Evolutionary conservation across 2,888 invertebrate genomes (phyloP).

Genomic region (Dorcus hopei): DNA sequence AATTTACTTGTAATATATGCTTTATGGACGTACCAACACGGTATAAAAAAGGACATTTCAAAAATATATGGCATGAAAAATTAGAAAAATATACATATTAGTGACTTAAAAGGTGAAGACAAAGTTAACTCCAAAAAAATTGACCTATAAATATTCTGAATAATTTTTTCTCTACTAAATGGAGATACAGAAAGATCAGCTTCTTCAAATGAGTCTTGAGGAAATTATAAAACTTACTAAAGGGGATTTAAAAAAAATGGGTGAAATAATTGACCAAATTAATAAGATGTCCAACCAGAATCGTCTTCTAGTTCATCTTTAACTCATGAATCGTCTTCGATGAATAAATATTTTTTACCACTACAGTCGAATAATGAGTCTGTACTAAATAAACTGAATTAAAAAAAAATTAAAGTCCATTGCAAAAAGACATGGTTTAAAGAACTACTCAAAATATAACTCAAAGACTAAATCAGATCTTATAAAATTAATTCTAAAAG

Average conservation of each 20-base stretch:
- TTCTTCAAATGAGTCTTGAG: too few species aligned
- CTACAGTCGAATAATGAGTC: background rate
- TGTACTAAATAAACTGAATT: background rate
- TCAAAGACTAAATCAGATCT: background rate
- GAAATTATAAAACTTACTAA: background rate
- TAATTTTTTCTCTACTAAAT: too few species aligned
- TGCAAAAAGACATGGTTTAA: background rate
- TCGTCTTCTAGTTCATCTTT: background rate
- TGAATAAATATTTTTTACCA: background rate
- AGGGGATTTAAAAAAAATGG: background rate
- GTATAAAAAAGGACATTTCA: too few species aligned
- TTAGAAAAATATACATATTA: too few species aligned
- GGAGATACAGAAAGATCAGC: too few species aligned
- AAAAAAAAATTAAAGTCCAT: background rate
- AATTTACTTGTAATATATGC: too few species aligned
- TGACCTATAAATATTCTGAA: too few species aligned
- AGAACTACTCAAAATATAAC: slow-evolving; percentile 1
- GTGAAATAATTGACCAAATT: background rate
- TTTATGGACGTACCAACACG: too few species aligned
- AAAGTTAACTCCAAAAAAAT: too few species aligned
- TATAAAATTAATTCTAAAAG: background rate
- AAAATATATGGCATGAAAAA: too few species aligned
- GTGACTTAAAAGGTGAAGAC: too few species aligned
- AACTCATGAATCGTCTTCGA: background rate
- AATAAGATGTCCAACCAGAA: too few species aligned